Conservation (phyloP, 2,113 vertebrate species). For the Hyperopisus bebe region DNA sequence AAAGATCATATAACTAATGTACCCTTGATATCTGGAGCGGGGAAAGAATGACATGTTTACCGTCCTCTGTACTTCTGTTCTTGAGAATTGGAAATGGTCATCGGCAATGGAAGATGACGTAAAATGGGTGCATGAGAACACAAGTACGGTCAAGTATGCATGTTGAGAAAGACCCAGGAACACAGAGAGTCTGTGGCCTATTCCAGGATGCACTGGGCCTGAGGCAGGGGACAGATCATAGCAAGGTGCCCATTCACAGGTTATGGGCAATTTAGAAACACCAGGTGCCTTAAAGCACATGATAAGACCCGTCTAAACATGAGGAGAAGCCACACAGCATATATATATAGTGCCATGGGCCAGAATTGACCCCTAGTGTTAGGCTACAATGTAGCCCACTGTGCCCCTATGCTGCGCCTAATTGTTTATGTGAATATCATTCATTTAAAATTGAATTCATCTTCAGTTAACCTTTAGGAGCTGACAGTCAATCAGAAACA, state of each 20-base stretch:
- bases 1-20: too few relatives aligned
- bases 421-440: not conserved
- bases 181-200: not conserved
- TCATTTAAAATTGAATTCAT: not conserved
- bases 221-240: not conserved
- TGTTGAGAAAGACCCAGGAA: not conserved
- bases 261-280: not conserved
- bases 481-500: not conserved
- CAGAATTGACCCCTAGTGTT: not conserved
- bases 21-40: too few relatives aligned
- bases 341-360: not conserved
- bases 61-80: too few relatives aligned
- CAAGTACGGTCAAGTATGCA: too few relatives aligned
- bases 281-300: not conserved
- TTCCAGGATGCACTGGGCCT: not conserved
- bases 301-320: not conserved
- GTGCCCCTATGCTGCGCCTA: not conserved
- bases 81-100: too few relatives aligned
- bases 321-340: not conserved
- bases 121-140: too few relatives aligned
- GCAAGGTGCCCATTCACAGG: not conserved
- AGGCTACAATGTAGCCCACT: not conserved
- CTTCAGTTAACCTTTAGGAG: not conserved
- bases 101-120: too few relatives aligned
- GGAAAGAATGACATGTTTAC: too few relatives aligned